Evolutionary conservation across 1,140 invertebrate genomes (phyloP), one percentile per base, ranked within the genome.

Genomic region (Caenorhabditis brenneri): DNA sequence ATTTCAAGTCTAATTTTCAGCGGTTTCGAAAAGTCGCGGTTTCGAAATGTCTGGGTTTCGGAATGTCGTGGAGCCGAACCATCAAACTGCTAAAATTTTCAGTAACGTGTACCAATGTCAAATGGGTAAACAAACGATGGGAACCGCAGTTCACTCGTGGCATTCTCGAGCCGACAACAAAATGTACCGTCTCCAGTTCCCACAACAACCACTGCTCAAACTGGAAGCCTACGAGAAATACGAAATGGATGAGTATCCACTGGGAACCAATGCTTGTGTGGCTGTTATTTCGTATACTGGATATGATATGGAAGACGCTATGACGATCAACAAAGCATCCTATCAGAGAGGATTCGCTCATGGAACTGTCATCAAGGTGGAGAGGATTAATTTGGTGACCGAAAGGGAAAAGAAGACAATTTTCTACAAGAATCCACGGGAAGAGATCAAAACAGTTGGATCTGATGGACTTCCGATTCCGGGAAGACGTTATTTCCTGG

Each of bases 121-220:
- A 94, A 99, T 99, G 98, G 96, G 95, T 84, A 99, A 99, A 91
- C 98, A 99, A 93, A 97, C 97, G 0, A 98, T 99, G 97, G 98
- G 97, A 15, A 97, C 96, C 0, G 95, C 97, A 0, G 94, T 94
- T 87, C 95, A 97, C 89, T 95, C 94, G n/a, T 96, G 95, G 93
- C 92, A 93, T 46, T 92, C 94, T 39, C 95, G 97, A 88, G 93
- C 95, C 0, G 95, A 98, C 90, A 96, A 95, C 65, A 99, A 99
- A 92, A 91, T 97, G 65, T 99, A 99, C 91, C 93, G 95, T 31
- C 91, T 99, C 0, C 94, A 96, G 91, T 96, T 95, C 0, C 96
- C 97, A 0, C 94, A 94, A 48, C 93, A 95, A 4, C 97, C 97
- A 0, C 91, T 99, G 5, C 96, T 98, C 87, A 91, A 96, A 33